Evolutionary conservation across 2,113 vertebrate species (phyloP).

Genomic region (Halcyon malimbica): DNA sequence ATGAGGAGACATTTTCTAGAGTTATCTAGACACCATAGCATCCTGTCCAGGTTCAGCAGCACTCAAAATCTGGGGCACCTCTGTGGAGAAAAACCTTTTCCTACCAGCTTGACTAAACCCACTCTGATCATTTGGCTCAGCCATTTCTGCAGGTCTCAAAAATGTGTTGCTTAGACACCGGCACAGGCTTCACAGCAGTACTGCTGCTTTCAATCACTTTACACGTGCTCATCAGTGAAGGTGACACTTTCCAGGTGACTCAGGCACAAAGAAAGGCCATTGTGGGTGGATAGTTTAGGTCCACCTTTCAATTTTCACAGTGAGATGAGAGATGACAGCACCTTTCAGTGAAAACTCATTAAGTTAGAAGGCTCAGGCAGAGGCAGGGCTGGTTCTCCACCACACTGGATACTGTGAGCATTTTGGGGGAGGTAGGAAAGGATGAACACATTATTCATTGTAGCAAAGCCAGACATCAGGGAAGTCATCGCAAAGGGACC

Average conservation of each 20-base stretch:
- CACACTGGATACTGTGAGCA: not conserved
- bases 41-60: not conserved
- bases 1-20: not conserved
- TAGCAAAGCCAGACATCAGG: not conserved
- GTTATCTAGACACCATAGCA: not conserved
- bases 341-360: slow-evolving; percentile 34
- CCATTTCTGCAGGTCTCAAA: not conserved
- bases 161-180: not conserved
- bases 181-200: not conserved
- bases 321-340: not conserved
- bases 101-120: not conserved
- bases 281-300: slow-evolving; percentile 4
- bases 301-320: slow-evolving; percentile 16
- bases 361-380: not conserved
- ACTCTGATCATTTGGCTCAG: not conserved
- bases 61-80: not conserved
- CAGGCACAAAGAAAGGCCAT: slow-evolving; percentile 12
- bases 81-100: not conserved
- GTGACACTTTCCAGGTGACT: slow-evolving; percentile 46
- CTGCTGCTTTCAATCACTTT: not conserved
- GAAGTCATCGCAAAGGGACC: not conserved
- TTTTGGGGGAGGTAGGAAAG: not conserved
- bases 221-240: not conserved
- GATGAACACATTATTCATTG: not conserved
- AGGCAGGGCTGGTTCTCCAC: not conserved